A percentile compares a stretch with the other conserved stretches of the same genome.
phyloP scores from a whole-genome alignment of 2,113 vertebrate species.

The Pedionomus torquatus region DNA sequence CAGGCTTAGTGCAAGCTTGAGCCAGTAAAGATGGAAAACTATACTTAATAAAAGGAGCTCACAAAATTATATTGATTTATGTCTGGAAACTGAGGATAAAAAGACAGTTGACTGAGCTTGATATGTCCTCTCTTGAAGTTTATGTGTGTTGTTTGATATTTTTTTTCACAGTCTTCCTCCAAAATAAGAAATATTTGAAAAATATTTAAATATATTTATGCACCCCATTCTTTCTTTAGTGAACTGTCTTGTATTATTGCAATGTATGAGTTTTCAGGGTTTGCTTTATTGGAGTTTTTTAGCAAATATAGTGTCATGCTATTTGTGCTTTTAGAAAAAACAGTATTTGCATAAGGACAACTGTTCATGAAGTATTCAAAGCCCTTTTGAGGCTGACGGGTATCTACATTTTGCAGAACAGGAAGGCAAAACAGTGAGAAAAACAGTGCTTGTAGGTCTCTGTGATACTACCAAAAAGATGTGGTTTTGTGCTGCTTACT shows the following conservation, averaged over 20 bases:
- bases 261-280: accelerated
- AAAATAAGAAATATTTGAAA: background rate
- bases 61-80: background rate
- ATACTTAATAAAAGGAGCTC: background rate
- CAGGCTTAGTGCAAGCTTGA: background rate
- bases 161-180: background rate
- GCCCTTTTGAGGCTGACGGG: background rate
- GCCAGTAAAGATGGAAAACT: background rate
- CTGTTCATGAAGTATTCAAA: background rate
- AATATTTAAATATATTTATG: too few species aligned
- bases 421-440: background rate
- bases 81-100: background rate
- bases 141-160: background rate
- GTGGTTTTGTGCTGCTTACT: background rate
- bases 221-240: background rate
- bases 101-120: background rate
- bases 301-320: accelerated
- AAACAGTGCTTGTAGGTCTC: background rate
- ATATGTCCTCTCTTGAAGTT: accelerated
- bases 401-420: background rate
- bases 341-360: background rate
- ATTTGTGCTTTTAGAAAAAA: background rate
- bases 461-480: background rate
- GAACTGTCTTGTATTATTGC: accelerated
- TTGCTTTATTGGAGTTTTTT: background rate